phyloP scores from a whole-genome alignment of 2,888 invertebrate genomes.

The Melolontha melolontha region DNA sequence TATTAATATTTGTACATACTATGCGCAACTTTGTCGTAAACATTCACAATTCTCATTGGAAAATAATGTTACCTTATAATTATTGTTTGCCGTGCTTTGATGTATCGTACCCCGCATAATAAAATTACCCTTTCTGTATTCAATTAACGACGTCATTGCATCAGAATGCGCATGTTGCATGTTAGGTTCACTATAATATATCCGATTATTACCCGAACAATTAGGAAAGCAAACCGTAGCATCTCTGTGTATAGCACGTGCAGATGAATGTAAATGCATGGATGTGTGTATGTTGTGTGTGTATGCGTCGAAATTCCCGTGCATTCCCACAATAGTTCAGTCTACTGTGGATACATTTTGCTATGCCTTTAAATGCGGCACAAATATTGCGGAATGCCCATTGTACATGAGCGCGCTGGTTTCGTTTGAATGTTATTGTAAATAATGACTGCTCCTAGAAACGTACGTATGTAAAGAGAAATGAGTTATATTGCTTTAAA shows the following conservation, averaged over 20 bases:
- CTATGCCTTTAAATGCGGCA: conserved; percentile 15
- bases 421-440: too few relatives aligned
- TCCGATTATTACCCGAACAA: conserved; percentile 34
- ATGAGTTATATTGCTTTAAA: too few relatives aligned
- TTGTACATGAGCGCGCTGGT: too few relatives aligned
- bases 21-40: too few relatives aligned
- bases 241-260: conserved; percentile 4
- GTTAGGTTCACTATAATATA: conserved; percentile 13
- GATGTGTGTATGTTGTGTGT: neutral
- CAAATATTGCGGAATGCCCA: conserved; percentile 17
- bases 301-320: neutral
- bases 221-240: conserved; percentile 28
- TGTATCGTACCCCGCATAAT: neutral
- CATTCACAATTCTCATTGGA: too few relatives aligned
- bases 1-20: too few relatives aligned
- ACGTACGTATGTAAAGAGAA: too few relatives aligned
- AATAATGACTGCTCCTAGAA: too few relatives aligned
- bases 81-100: too few relatives aligned
- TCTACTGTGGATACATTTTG: conserved; percentile 16
- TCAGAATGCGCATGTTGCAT: conserved; percentile 22
- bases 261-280: conserved; percentile 26
- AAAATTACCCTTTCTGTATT: conserved; percentile 18
- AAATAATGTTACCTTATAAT: too few relatives aligned
- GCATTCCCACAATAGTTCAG: conserved; percentile 27
- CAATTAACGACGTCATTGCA: conserved; percentile 14